Base-by-base conservation (phyloP, 2,888 invertebrate species). In the Troglohyphantes excavatus region DNA sequence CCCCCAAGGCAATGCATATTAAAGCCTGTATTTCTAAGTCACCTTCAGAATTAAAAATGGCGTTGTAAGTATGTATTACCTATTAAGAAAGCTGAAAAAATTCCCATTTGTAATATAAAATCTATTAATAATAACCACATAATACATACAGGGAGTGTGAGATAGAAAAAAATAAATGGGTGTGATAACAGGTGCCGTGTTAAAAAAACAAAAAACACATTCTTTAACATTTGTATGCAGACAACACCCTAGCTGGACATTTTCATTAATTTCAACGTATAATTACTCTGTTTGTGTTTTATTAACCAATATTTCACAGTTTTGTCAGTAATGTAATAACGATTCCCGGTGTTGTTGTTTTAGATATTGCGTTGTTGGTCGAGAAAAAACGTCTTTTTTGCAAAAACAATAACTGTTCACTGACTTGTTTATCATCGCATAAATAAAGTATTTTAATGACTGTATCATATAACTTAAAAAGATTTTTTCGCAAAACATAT, bases 11-110 rank as follows among this genome's bases (percentile, higher is more conserved):
- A 29, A 1, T 19, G n/a, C 59, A 70, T 78, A 78, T 78, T 88
- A 81, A 75, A 75, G 59, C 63, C 65, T 75, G 63, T 81, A 63
- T 79, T 63, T 59, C 67, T 53, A 59, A 78, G 39, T 33, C 29
- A 23, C 68, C 68, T 68, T 78, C 13, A 75, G 67, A 75, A 85
- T 85, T 85, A 85, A 78, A 85, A 70, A 65, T 70, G 85, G 73
- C 68, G 59, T 61, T 17, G 76, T 53, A 59, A 67, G 85, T 76
- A 85, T 78, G 76, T 76, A 68, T 85, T 70, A 59, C 78, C 68
- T 85, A 85, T 85, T 85, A 85, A 85, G 65, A 68, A 19, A 17
- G 67, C 29, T 70, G 46, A 78, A 85, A 85, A 85, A 68, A 78
- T 29, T 11, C 33, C 39, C 63, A 76, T 63, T 33, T 29, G 78